These are phyloP conservation scores for Lissocephala sabroskyi DNA, from an alignment of 2,888 invertebrate genomes.

Conservation along the genomic window DNA sequence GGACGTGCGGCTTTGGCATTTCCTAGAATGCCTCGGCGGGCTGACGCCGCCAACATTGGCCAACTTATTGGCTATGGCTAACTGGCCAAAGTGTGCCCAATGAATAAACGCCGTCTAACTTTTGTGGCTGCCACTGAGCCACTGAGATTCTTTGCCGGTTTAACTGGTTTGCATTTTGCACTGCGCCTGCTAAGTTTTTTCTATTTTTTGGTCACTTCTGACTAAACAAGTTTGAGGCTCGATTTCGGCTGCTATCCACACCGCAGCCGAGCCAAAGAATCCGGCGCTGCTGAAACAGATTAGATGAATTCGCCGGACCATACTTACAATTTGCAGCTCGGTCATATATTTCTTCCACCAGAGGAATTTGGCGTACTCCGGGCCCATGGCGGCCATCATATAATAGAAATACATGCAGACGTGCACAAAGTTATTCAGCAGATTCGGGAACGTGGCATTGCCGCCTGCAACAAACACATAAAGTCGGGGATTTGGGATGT, in stretches of 20 bases:
- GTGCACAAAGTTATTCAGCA: conserved; percentile 95
- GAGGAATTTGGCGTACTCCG: conserved; percentile 87
- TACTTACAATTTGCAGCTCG: conserved; percentile 89
- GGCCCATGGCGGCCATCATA: conserved; percentile 90
- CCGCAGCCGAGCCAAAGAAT: too few relatives aligned
- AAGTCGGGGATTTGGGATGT: too few relatives aligned
- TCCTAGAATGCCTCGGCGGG: conserved; percentile 17
- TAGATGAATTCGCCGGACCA: too few relatives aligned
- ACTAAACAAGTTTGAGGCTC: conserved; percentile 44
- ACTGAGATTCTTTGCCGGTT: conserved; percentile 45
- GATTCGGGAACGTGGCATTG: conserved; percentile 73
- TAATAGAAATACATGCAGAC: conserved; percentile 97
- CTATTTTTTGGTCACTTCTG: conserved; percentile 22
- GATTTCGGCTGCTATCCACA: conserved; percentile 1
- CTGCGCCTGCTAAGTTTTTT: conserved; percentile 8
- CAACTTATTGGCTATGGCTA: conserved; percentile 21
- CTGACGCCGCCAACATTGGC: conserved; percentile 51
- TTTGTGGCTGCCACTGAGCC: conserved; percentile 23
- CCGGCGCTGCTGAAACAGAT: conserved; percentile 30
- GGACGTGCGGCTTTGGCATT: conserved; percentile 5
- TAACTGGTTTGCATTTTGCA: conserved; percentile 49
- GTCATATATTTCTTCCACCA: conserved; percentile 98
- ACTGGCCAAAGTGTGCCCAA: conserved; percentile 11
- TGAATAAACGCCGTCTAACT: conserved; percentile 34
- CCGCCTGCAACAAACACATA: conserved; percentile 77